Percentiles rank a stretch among this genome's conserved stretches.
phyloP scores from a whole-genome alignment of 2,888 invertebrate genomes.

The Orthonychiurus folsomi region DNA sequence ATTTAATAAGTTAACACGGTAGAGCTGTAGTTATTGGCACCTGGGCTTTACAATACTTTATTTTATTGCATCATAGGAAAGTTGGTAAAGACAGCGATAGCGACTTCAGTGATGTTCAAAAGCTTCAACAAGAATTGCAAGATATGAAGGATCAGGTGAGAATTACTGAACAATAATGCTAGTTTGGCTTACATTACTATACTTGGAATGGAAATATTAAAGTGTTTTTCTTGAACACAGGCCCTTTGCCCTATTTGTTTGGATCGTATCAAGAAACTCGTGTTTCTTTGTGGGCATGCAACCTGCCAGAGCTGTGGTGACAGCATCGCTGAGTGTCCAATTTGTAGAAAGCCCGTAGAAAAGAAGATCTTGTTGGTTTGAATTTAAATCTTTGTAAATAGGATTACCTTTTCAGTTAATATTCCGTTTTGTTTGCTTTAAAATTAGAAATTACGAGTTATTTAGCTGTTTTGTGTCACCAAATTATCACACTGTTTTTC shows the following conservation, averaged over 20 bases:
- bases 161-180: no score
- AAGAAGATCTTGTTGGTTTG: constrained; percentile 86
- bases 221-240: constrained; percentile 61
- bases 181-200: no score
- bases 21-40: no score
- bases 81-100: constrained; percentile 45
- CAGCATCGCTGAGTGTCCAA: constrained; percentile 93
- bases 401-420: no score
- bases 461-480: no score
- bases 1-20: no score
- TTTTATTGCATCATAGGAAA: not conserved
- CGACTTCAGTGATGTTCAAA: constrained; percentile 72
- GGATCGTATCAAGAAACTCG: constrained; percentile 94
- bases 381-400: no score
- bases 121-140: constrained; percentile 85
- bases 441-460: no score
- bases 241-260: constrained; percentile 98
- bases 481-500: no score
- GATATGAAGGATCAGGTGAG: constrained; percentile 94
- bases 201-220: no score
- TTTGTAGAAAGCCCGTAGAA: constrained; percentile 92
- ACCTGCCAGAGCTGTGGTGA: constrained; percentile 98
- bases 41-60: not conserved
- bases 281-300: constrained; percentile 69
- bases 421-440: no score